phyloP scores from a whole-genome alignment of 2,113 vertebrate genomes.

The Halcyon senegalensis region DNA sequence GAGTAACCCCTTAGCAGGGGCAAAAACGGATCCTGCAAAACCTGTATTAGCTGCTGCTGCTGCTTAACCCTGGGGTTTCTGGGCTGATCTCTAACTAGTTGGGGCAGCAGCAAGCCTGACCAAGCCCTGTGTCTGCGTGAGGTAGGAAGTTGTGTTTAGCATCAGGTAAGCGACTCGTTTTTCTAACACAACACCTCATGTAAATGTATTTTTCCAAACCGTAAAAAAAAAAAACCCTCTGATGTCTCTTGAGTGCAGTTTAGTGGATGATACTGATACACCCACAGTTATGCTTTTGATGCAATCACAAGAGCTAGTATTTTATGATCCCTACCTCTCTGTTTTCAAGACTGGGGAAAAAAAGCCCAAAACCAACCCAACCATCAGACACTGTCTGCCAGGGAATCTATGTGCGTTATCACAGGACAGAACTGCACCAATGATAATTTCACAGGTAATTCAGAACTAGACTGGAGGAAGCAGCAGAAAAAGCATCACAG shows the following conservation, averaged over 20 bases:
- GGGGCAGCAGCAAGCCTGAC: neutral
- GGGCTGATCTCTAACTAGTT: neutral
- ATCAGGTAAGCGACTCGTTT: neutral
- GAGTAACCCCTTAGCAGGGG: neutral
- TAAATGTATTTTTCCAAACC: neutral
- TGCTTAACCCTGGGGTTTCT: neutral
- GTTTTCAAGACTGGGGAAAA: neutral
- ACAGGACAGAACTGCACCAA: neutral
- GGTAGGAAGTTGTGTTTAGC: neutral
- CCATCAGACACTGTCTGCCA: neutral
- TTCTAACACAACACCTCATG: neutral
- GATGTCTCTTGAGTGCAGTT: neutral
- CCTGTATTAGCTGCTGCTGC: neutral
- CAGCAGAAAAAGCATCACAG: neutral
- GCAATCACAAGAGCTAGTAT: neutral
- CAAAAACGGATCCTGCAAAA: neutral
- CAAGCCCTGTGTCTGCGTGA: neutral
- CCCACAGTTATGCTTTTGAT: neutral
- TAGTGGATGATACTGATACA: neutral
- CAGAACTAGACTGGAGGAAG: neutral
- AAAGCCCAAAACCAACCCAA: rapidly evolving
- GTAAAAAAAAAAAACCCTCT: neutral
- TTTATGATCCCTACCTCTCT: neutral
- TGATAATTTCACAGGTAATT: conserved; percentile 51
- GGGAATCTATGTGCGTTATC: neutral